A percentile compares a stretch with the other conserved stretches of the same genome.
Evolutionary conservation across 2,113 vertebrate species (phyloP).

Genomic region (Sporophila hypoxantha): DNA sequence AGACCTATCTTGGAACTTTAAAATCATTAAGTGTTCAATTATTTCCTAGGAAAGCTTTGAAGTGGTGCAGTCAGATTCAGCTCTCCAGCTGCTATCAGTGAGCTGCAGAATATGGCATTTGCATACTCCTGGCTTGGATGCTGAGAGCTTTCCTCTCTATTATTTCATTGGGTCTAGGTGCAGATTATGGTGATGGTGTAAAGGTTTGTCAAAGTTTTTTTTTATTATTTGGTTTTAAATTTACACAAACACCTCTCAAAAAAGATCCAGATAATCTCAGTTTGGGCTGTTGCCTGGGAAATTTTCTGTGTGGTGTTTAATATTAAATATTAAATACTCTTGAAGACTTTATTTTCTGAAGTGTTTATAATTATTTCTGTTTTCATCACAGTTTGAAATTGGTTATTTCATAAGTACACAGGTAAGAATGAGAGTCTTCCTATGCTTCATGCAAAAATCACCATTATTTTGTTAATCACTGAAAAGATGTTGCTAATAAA

Average conservation of each 20-base stretch:
- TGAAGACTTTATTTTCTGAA: slow-evolving; percentile 22
- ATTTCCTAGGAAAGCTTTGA: slow-evolving; percentile 37
- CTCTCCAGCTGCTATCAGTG: slow-evolving; percentile 25
- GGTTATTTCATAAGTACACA: background rate
- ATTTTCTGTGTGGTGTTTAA: slow-evolving; percentile 3
- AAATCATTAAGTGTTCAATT: slow-evolving; percentile 22
- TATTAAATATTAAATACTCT: slow-evolving; percentile 9
- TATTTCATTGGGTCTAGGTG: slow-evolving; percentile 20
- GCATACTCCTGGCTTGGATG: background rate
- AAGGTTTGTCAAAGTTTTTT: slow-evolving; percentile 17
- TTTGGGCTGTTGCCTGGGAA: slow-evolving; percentile 39
- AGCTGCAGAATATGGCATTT: slow-evolving; percentile 8
- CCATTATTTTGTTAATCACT: slow-evolving; percentile 5
- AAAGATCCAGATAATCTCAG: slow-evolving; percentile 37
- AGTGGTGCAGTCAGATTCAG: background rate
- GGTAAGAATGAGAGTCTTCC: slow-evolving; percentile 13
- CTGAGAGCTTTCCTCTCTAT: slow-evolving; percentile 16
- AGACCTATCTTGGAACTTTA: background rate
- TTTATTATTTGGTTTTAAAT: slow-evolving; percentile 29
- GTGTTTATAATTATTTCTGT: slow-evolving; percentile 19
- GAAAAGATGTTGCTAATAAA: background rate
- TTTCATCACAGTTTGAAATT: background rate
- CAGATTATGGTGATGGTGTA: slow-evolving; percentile 11
- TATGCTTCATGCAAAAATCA: background rate
- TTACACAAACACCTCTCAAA: background rate